phyloP scores from a whole-genome alignment of 1,140 invertebrate genomes.

The Leptoteleia sp. region DNA sequence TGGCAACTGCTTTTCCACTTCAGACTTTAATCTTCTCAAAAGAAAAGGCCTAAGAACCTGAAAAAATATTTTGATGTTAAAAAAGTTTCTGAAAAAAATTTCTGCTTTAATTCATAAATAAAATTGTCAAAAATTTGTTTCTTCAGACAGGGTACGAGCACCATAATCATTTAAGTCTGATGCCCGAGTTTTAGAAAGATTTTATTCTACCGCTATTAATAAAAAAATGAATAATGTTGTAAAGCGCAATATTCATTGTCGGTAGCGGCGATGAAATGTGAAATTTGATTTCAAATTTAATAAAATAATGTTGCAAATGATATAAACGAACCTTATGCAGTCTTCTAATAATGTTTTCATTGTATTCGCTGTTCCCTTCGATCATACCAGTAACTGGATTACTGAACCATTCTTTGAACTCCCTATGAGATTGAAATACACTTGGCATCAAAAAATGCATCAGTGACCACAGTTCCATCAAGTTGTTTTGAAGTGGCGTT shows the following conservation, averaged over 20 bases:
- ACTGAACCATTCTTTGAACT: conserved; percentile 99
- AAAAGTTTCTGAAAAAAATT: too few species aligned
- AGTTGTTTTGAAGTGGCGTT: conserved; percentile 98
- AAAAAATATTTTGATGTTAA: too few species aligned
- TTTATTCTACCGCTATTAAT: conserved; percentile 39
- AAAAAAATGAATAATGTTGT: conserved; percentile 25
- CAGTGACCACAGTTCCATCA: conserved; percentile 99
- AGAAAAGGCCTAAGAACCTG: conserved; percentile 98
- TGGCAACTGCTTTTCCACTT: conserved; percentile 99
- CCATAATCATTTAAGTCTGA: conserved; percentile 7
- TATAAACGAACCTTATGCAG: conserved; percentile 91
- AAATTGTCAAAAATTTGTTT: conserved; percentile 25
- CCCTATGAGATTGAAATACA: conserved; percentile 98
- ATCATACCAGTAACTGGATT: conserved; percentile 99
- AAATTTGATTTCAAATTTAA: too few species aligned
- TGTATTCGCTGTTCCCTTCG: conserved; percentile 97
- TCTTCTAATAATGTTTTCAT: conserved; percentile 95
- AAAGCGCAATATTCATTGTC: conserved; percentile 37
- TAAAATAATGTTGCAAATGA: too few species aligned
- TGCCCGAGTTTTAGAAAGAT: conserved; percentile 57
- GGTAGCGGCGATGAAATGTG: conserved; percentile 12
- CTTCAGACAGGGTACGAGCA: conserved; percentile 56
- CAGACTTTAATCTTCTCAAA: conserved; percentile 95
- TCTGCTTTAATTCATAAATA: too few species aligned
- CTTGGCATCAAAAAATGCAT: conserved; percentile 99